Evolutionary conservation across 2,888 invertebrate genomes (phyloP).

Genomic region (Leucophenga montana): DNA sequence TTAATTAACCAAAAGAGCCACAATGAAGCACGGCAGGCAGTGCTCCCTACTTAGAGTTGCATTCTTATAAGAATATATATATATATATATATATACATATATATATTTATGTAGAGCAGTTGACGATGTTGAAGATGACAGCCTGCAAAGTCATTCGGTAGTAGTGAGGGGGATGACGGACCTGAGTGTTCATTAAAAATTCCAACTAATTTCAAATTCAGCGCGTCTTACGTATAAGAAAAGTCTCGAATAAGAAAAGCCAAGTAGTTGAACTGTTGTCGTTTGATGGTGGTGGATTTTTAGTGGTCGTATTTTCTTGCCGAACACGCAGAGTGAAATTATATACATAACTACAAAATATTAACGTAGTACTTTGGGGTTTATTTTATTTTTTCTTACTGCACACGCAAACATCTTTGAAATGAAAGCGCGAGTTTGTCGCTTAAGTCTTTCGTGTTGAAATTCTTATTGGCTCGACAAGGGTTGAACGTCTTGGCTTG

Average conservation of each 20-base stretch:
- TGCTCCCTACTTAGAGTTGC: constrained; percentile 2
- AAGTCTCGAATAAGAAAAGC: constrained; percentile 57
- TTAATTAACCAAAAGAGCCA: constrained; percentile 49
- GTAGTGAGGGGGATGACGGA: constrained; percentile 33
- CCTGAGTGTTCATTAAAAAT: constrained; percentile 61
- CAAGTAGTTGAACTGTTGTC: constrained; percentile 53
- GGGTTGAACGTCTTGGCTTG: too few species aligned
- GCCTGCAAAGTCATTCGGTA: constrained; percentile 9
- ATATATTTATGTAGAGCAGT: constrained; percentile 24
- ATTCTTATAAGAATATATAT: constrained; percentile 13
- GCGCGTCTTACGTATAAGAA: constrained; percentile 59
- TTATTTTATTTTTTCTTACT: background rate
- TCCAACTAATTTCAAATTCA: constrained; percentile 65
- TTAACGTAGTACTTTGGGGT: constrained; percentile 8
- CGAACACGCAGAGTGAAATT: constrained; percentile 7
- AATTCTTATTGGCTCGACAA: background rate
- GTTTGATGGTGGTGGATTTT: constrained; percentile 59
- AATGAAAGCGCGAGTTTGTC: constrained; percentile 47
- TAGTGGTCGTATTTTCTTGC: background rate
- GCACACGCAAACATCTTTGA: background rate
- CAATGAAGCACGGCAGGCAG: background rate
- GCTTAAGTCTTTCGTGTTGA: constrained; percentile 61
- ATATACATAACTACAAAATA: too few species aligned
- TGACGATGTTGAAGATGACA: constrained; percentile 46
- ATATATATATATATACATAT: too few species aligned